Evolutionary conservation across 2,113 vertebrate genomes (phyloP).

Genomic region (Salvator merianae): DNA sequence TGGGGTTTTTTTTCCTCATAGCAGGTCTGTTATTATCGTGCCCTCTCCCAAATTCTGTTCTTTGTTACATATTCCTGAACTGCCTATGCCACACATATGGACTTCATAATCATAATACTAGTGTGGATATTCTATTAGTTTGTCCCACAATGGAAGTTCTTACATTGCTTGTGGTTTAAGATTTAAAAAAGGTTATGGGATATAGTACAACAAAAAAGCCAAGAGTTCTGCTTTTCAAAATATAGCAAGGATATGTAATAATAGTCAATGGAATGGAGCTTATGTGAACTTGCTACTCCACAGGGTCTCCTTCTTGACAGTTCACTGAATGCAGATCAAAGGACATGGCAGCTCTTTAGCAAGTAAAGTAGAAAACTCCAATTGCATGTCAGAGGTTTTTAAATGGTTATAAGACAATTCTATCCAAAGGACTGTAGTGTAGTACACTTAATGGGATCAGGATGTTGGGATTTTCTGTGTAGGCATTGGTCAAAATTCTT

Average conservation of each 20-base stretch:
- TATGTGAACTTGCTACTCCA: background rate
- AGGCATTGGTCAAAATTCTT: background rate
- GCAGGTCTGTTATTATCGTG: background rate
- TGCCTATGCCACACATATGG: background rate
- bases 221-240: background rate
- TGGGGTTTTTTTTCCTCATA: background rate
- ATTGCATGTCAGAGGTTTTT: background rate
- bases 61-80: background rate
- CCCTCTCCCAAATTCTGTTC: background rate
- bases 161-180: slow-evolving; percentile 5
- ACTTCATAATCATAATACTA: background rate
- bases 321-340: background rate
- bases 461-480: background rate
- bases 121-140: background rate
- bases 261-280: background rate
- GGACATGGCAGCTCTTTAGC: slow-evolving; percentile 4
- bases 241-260: background rate
- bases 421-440: background rate
- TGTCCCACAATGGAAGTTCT: background rate
- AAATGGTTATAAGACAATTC: background rate
- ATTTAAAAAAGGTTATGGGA: background rate
- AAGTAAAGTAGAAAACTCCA: slow-evolving; percentile 1
- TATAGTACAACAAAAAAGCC: background rate
- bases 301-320: background rate
- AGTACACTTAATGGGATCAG: background rate